These are phyloP conservation scores for Myotis vivesi DNA, from an alignment of 2,797 vertebrate genomes.

Conservation along the genomic window DNA sequence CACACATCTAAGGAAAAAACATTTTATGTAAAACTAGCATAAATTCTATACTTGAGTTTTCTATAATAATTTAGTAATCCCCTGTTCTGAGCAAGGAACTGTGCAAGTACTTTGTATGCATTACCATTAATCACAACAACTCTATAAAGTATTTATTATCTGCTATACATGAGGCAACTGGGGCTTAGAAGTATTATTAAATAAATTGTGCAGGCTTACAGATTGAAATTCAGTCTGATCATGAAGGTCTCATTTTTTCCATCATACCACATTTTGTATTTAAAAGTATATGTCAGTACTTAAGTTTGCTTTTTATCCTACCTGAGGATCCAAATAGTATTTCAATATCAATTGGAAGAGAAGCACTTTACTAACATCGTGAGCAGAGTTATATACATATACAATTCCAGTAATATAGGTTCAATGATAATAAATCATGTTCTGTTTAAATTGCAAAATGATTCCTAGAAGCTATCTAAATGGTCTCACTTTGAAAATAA, in stretches of 20 bases:
- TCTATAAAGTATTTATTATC: not conserved
- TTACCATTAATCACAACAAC: not conserved
- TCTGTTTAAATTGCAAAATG: not conserved
- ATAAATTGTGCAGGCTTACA: not conserved
- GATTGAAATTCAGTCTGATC: not conserved
- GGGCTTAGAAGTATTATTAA: not conserved
- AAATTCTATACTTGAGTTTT: not conserved
- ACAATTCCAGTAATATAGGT: not conserved
- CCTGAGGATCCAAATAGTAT: not conserved
- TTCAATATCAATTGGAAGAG: not conserved
- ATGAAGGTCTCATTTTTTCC: not conserved
- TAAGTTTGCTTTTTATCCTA: not conserved
- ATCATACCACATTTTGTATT: not conserved
- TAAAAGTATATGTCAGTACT: not conserved
- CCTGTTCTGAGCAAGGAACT: not conserved
- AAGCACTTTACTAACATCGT: not conserved
- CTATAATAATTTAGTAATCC: not conserved
- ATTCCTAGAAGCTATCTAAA: constrained; percentile 6
- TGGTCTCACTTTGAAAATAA: not conserved
- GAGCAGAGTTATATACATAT: not conserved
- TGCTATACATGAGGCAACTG: not conserved
- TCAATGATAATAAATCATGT: not conserved
- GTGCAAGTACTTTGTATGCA: not conserved
- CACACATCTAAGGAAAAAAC: not conserved
- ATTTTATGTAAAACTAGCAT: not conserved